Base-by-base conservation (phyloP, 2,113 vertebrate species). In the Caretta caretta region DNA sequence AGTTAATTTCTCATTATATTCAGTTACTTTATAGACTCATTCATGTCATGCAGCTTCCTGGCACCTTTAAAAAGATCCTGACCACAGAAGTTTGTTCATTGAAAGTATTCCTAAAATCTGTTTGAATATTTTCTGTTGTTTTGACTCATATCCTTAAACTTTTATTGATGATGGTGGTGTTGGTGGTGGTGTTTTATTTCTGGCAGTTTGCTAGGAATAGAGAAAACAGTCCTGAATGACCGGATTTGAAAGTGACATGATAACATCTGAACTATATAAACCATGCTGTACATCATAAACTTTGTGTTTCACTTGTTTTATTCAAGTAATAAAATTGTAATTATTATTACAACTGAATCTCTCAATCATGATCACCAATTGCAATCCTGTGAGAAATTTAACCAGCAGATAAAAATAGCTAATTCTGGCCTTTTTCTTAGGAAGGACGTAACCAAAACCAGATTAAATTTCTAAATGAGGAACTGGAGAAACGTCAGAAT, bases 381-480 rank as follows among this genome's bases (percentile, higher is more conserved):
- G 38, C 38, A 76, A 48, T 46, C 12, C 75, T 78, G 24, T 27
- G 42, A 78, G 16, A 35, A 83, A 85, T 93, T 82, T 94, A 90
- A 46, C 56, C 31, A 57, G 38, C 53, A 25, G 6, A 42, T 83
- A n/a, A 91, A 27, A 92, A 78, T 96, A 92, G 95, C 24, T 83
- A 31, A 50, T 86, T 95, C 76, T 88, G 86, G 8, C 31, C 59
- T 91, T 95, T 93, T 94, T 84, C 93, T 86, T 92, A 99, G 99
- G 99, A 99, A 88, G 96, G 98, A 96, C 99, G 97, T 94, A 98
- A 98, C 97, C 98, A 98, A 88, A 99, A 97, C 96, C 98, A 98
- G 96, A 96, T 98, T 49, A 98, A 98, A 97, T 98, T 98, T 85
- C 98, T 99, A 87, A 98, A 98, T 10, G 97, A 98, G 69, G 97